These are phyloP conservation scores for Brachionus sp. DNA, from an alignment of 1,140 invertebrate species.

Conservation along the genomic window DNA sequence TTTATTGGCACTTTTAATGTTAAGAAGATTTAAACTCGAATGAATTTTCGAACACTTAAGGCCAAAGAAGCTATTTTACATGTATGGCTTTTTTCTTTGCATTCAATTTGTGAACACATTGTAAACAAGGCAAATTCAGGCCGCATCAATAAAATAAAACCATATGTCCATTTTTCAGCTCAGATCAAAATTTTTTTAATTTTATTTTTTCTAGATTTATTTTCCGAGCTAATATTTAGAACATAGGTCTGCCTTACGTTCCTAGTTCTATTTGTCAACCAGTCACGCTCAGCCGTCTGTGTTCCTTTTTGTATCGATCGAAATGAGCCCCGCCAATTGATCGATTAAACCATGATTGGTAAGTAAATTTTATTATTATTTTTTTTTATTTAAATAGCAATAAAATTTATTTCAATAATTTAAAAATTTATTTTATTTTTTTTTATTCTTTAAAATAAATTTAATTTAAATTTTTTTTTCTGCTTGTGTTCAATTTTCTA, in stretches of 20 bases:
- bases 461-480: too few species aligned
- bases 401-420: too few species aligned
- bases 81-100: not conserved
- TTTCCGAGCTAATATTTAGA: not conserved
- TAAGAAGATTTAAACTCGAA: not conserved
- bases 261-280: not conserved
- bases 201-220: not conserved
- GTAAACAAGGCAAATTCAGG: not conserved
- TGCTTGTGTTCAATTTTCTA: too few species aligned
- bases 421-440: too few species aligned
- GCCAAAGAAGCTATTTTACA: not conserved
- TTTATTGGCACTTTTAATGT: not conserved
- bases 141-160: not conserved
- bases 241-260: not conserved
- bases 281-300: not conserved
- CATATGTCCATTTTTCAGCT: not conserved
- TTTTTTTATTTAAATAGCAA: too few species aligned
- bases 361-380: not conserved
- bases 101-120: slow-evolving; percentile 3
- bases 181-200: not conserved
- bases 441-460: too few species aligned
- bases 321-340: not conserved
- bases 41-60: not conserved
- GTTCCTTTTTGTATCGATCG: not conserved
- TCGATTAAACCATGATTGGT: not conserved